These are phyloP conservation scores for Bombus polaris DNA, from an alignment of 1,140 invertebrate genomes.

Conservation along the genomic window DNA sequence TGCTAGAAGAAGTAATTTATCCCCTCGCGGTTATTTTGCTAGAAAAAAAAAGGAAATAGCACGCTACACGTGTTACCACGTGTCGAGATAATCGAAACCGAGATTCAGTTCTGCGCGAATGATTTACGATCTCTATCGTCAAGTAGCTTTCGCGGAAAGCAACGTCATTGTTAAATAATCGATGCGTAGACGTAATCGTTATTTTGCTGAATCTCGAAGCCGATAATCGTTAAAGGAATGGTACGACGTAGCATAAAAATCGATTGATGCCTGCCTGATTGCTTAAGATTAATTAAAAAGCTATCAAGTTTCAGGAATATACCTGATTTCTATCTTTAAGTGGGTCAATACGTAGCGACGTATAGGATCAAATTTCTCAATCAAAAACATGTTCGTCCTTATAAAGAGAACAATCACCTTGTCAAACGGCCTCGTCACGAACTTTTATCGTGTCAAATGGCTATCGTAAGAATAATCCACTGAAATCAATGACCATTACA, in stretches of 20 bases:
- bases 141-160: background rate
- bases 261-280: background rate
- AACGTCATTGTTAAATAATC: background rate
- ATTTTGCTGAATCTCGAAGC: background rate
- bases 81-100: background rate
- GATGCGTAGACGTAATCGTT: background rate
- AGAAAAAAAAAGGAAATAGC: background rate
- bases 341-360: background rate
- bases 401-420: background rate
- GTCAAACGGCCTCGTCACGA: background rate
- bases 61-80: background rate
- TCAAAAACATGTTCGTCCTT: background rate
- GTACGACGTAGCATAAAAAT: no score
- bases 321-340: background rate
- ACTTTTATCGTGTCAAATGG: background rate
- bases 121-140: background rate
- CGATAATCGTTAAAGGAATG: no score
- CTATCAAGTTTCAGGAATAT: background rate
- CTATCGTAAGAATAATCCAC: background rate
- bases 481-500: background rate
- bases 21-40: background rate
- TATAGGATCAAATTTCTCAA: background rate
- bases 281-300: background rate
- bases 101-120: background rate
- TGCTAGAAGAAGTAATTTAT: constrained; percentile 15